Percentiles rank a stretch among this genome's conserved stretches.
These are phyloP conservation scores for Nebria salina DNA, from an alignment of 2,888 invertebrate genomes.

Conservation along the genomic window DNA sequence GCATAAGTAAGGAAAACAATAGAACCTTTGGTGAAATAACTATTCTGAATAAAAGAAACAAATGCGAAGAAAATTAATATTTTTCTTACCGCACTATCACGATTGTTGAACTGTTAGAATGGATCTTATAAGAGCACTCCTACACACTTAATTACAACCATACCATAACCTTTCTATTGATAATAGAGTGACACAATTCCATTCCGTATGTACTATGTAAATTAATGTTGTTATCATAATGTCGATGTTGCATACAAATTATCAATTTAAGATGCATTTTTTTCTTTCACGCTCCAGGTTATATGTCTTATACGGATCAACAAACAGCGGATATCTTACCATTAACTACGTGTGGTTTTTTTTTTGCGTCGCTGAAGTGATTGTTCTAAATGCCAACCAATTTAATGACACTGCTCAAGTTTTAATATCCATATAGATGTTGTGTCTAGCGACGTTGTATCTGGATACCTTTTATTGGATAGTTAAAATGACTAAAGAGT, in stretches of 20 bases:
- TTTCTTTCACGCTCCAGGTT: background rate
- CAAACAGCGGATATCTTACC: background rate
- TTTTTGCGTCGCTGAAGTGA: background rate
- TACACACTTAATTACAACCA: conserved; percentile 31
- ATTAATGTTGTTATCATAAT: conserved; percentile 27
- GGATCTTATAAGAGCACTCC: conserved; percentile 15
- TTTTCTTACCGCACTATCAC: background rate
- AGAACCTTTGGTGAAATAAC: too few species aligned
- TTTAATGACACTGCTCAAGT: background rate
- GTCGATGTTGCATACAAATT: conserved; percentile 19
- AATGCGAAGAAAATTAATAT: too few species aligned
- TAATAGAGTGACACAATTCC: conserved; percentile 38
- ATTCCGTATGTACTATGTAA: conserved; percentile 28
- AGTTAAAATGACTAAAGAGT: conserved; percentile 18
- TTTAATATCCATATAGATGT: background rate
- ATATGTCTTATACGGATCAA: background rate
- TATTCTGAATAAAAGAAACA: too few species aligned
- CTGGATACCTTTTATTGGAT: conserved; percentile 11
- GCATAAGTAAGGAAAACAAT: too few species aligned
- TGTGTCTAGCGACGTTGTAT: background rate
- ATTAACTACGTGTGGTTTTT: background rate
- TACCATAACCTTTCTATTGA: conserved; percentile 35
- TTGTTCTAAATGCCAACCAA: background rate
- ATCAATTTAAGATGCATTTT: conserved; percentile 8
- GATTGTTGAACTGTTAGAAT: background rate